A percentile compares a stretch with the other conserved stretches of the same genome.
Evolutionary conservation across 2,888 invertebrate genomes (phyloP).

Genomic region (Dicyrtoma fusca): DNA sequence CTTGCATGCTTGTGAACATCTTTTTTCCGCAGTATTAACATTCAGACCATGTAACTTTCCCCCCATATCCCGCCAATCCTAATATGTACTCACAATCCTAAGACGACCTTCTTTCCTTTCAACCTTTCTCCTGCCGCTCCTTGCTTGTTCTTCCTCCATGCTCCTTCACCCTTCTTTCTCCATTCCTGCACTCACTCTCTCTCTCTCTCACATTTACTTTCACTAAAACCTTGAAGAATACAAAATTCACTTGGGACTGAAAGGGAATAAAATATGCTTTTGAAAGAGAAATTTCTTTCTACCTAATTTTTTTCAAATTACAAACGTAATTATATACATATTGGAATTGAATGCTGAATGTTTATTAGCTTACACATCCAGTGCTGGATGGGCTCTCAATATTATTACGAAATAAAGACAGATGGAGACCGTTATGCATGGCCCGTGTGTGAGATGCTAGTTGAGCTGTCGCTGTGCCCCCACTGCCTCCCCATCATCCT

Average conservation of each 20-base stretch:
- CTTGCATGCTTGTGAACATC: neutral
- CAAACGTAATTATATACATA: neutral
- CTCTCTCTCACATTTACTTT: conserved; percentile 12
- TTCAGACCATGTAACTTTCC: conserved; percentile 12
- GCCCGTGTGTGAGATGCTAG: no score
- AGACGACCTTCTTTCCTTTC: neutral
- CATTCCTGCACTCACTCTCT: conserved; percentile 1
- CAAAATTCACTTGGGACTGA: neutral
- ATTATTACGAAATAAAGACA: no score
- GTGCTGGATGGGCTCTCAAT: no score
- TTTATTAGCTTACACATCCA: neutral
- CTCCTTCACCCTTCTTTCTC: neutral
- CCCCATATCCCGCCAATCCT: neutral
- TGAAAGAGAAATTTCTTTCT: neutral
- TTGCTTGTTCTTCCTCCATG: no score
- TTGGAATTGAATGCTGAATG: neutral
- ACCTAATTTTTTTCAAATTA: conserved; percentile 5
- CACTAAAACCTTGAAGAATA: neutral
- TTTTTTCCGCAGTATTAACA: conserved; percentile 12
- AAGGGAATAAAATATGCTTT: neutral
- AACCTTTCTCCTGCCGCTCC: neutral
- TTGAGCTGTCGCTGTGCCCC: no score
- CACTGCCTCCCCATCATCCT: no score
- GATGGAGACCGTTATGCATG: no score
- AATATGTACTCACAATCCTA: neutral